Evolutionary conservation across 1,140 invertebrate genomes (phyloP).

Genomic region (Leptinotarsa texana): DNA sequence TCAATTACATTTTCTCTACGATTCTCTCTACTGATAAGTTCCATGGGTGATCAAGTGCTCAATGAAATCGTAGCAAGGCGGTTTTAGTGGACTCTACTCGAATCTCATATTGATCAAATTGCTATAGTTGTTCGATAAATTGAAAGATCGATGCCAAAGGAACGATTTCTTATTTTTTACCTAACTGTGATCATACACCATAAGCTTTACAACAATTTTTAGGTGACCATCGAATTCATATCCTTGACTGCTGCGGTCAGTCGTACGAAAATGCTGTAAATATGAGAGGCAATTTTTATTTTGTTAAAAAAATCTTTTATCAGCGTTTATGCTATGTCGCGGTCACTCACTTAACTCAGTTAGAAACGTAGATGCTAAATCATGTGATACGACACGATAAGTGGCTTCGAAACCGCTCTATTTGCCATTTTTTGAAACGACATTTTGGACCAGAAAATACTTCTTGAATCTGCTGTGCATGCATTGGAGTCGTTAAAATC

Average conservation of each 20-base stretch:
- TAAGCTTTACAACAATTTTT: neutral
- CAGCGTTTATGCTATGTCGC: neutral
- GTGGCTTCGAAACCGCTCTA: neutral
- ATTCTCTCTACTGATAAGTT: conserved; percentile 30
- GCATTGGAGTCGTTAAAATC: neutral
- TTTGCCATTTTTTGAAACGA: neutral
- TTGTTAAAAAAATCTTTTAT: neutral
- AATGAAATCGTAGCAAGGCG: conserved; percentile 40
- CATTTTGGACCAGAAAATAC: neutral
- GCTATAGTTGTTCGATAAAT: conserved; percentile 50
- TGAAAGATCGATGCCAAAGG: conserved; percentile 33
- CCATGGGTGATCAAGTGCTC: conserved; percentile 41
- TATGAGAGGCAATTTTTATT: neutral
- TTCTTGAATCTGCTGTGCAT: neutral
- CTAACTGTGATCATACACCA: neutral
- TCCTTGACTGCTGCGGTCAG: neutral
- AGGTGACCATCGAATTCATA: neutral
- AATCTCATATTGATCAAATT: conserved; percentile 54
- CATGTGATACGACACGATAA: neutral
- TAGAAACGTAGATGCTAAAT: no score
- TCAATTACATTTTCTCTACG: conserved; percentile 33
- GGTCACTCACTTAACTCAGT: neutral
- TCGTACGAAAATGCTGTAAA: neutral
- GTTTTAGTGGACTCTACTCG: conserved; percentile 53
- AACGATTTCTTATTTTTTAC: conserved; percentile 22